Base-by-base conservation (phyloP, 35 echinoderm and acorn worm genomes). In the Apostichopus japonicus region DNA sequence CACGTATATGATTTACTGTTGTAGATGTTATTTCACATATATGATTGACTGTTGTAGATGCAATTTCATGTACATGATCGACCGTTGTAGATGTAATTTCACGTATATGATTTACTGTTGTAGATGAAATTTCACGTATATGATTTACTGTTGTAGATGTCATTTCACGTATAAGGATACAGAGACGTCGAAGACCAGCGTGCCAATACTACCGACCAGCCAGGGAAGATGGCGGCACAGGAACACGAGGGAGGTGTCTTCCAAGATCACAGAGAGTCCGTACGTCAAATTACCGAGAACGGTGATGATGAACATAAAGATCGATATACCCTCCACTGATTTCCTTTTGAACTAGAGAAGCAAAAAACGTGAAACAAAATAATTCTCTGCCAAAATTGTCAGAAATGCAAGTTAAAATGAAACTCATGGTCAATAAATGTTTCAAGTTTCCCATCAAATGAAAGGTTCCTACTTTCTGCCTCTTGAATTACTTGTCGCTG, bases 201-300 rank as follows among this genome's bases (percentile, higher is more conserved):
- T 96, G 70, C 97, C 97, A 0, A 99, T 87, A 71, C 97, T 99
- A 7, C 97, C 97, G 5, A 99, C 91, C 15, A 99, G 90, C 97
- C 97, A 99, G 7, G 97, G 97, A n/a, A 99, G 54, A 94, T 99
- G 97, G 11, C 91, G 17, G 4, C 94, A 54, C 21, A 99, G 19
- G 76, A 95, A 99, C 10, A 95, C 89, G 8, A 71, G 25, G 1
- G 93, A 54, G 8, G 93, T 95, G 22, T 93, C 93, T 84, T 95
- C 94, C 53, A 98, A 24, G 10, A 99, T 72, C 0, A 99, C 82
- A 3, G 97, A 99, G 23, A 92, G 44, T 16, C 97, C 97, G 83
- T 99, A 99, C 44, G 94, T 92, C 15, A 94, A 63, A 75, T 99
- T 99, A 73, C 95, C 97, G 14, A 94, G 24, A 23, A 99, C 95